These are phyloP conservation scores for Drosophila subsilvestris DNA, from an alignment of 2,888 invertebrate genomes.

Conservation along the genomic window DNA sequence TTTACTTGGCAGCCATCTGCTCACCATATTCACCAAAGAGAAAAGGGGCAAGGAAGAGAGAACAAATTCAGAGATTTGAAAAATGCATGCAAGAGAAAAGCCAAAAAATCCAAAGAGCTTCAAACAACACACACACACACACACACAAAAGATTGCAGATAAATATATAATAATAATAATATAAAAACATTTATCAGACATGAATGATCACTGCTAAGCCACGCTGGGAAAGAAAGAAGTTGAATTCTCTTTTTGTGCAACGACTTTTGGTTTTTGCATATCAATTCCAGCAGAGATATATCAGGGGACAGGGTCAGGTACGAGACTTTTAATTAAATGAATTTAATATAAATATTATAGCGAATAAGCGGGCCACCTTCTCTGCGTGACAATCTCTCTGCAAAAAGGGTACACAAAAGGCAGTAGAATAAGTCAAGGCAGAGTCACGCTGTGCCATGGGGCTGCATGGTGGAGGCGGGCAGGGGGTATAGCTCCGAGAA, in stretches of 20 bases:
- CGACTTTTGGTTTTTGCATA: too few species aligned
- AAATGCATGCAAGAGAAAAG: conserved; percentile 37
- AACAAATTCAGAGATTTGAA: not conserved
- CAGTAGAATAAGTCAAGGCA: not conserved
- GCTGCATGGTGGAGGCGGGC: not conserved
- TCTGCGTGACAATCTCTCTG: not conserved
- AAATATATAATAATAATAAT: too few species aligned
- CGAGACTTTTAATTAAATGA: too few species aligned
- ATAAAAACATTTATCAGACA: too few species aligned
- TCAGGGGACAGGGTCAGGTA: too few species aligned
- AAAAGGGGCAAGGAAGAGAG: not conserved
- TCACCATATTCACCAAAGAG: conserved; percentile 22
- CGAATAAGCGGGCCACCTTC: not conserved
- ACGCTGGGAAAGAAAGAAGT: too few species aligned
- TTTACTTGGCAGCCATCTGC: conserved; percentile 35
- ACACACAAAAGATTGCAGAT: too few species aligned
- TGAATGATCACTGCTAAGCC: too few species aligned
- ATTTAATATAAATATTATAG: too few species aligned
- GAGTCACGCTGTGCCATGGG: not conserved
- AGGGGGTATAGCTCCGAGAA: conserved; percentile 28
- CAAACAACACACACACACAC: too few species aligned
- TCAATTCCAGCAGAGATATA: too few species aligned
- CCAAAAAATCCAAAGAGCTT: not conserved
- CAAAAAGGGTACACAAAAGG: not conserved
- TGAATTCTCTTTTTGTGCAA: too few species aligned